Conservation (phyloP, 92 coral and sea anemone species). For the Isaurus tuberculatus region DNA sequence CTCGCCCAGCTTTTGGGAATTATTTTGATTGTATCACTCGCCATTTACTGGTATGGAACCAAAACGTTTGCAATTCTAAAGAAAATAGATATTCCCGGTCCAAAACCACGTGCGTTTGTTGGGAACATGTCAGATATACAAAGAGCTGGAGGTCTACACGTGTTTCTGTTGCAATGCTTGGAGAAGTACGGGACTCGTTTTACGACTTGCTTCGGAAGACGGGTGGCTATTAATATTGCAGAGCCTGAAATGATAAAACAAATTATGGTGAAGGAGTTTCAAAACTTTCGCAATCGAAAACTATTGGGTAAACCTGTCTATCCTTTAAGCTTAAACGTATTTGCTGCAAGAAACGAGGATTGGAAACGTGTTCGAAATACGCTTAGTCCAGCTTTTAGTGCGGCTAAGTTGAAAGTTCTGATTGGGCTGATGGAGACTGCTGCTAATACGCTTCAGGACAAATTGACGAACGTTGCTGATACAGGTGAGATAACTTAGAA, state of each 20-base stretch:
- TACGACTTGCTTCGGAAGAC: neutral
- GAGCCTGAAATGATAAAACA: neutral
- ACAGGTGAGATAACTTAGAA: too few relatives aligned
- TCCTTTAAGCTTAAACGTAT: neutral
- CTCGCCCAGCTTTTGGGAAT: too few relatives aligned
- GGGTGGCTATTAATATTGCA: neutral
- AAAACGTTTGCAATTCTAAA: neutral
- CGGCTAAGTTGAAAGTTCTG: slow-evolving; percentile 38
- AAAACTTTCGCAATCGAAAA: neutral
- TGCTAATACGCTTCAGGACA: slow-evolving; percentile 13
- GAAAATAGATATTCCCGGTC: neutral
- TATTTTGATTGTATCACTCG: too few relatives aligned
- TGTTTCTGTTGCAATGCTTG: neutral
- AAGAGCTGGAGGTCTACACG: neutral
- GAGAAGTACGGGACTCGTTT: neutral
- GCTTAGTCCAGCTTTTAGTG: slow-evolving; percentile 45
- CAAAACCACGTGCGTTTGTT: neutral
- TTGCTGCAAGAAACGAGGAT: slow-evolving; percentile 18
- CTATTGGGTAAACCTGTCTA: too few relatives aligned
- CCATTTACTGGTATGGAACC: too few relatives aligned
- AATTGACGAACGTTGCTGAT: neutral
- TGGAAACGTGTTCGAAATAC: slow-evolving; percentile 57
- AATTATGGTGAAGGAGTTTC: neutral
- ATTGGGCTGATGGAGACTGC: slow-evolving; percentile 29
- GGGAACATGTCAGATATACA: neutral